Evolutionary conservation across 2,888 invertebrate genomes (phyloP), one percentile per base, ranked within the genome.

Genomic region (Athrips mouffetella): DNA sequence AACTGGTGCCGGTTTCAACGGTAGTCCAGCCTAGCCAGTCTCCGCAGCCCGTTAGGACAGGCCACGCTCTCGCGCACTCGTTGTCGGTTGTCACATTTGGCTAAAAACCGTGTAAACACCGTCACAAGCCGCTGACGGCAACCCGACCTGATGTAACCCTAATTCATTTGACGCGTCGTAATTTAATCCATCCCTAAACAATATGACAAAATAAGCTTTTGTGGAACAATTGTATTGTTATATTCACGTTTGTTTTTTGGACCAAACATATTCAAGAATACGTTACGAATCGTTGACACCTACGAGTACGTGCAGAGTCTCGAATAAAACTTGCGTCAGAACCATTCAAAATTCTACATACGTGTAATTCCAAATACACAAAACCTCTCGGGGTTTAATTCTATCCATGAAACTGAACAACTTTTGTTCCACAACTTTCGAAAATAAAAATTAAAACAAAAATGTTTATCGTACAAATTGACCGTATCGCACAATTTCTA

Each of bases 31-130:
- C 13, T 1, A 1, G 35, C 18, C n/a, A 18, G 33, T 35, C 16
- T 10, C 39, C 21, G 39, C 11, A 6, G n/a, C n/a, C 15, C 50
- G 58, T 63, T 60, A 53, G 61, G 56, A 57, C 62, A 57, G 58
- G 62, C 58, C 61, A 77, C 59, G 76, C 70, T 67, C 64, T 62
- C 70, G 54, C 71, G 63, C 65, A 50, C 70, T 70, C 74, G 70
- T 74, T 75, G 76, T 77, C 63, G 54, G 58, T 76, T 74, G 76
- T 77, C 62, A 54, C 59, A 55, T 57, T 64, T 69, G 49, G 58
- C 60, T 53, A 65, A 62, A 56, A 51, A 59, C 49, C 59, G 58
- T 63, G 60, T 54, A 51, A 53, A 46, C 46, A 47, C 29, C 49
- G 49, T 41, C 60, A 60, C 48, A 59, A 61, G 60, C 62, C 55